These are phyloP conservation scores for Caenorhabditis sinica DNA, from an alignment of 2,888 invertebrate genomes.

Conservation along the genomic window DNA sequence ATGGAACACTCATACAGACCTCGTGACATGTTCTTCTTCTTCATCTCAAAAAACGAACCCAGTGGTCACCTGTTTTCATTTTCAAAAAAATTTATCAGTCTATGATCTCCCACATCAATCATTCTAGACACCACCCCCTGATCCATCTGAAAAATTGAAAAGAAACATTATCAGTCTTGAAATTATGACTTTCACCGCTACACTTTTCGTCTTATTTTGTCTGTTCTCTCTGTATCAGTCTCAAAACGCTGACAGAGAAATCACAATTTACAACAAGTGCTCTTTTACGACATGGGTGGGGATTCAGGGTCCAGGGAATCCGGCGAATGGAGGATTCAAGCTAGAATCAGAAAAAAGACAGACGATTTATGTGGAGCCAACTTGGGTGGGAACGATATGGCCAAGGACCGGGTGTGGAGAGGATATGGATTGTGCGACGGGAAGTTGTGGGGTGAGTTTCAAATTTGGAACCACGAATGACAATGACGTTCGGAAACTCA, in stretches of 20 bases:
- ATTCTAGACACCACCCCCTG: not conserved
- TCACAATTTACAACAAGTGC: slow-evolving; percentile 24
- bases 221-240: no score
- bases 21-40: not conserved
- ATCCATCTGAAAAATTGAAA: not conserved
- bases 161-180: not conserved
- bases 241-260: slow-evolving; percentile 18
- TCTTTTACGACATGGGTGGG: slow-evolving; percentile 16
- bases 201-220: no score
- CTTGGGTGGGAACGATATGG: slow-evolving; percentile 39
- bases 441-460: slow-evolving; percentile 38
- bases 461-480: not conserved
- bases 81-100: no score
- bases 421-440: slow-evolving; percentile 49
- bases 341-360: slow-evolving; percentile 2
- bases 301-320: slow-evolving; percentile 29
- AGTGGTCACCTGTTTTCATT: not conserved
- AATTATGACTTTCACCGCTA: no score
- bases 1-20: not conserved
- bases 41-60: not conserved
- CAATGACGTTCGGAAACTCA: not conserved
- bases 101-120: slow-evolving; percentile 18
- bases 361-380: slow-evolving; percentile 4
- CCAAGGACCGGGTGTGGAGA: slow-evolving; percentile 55
- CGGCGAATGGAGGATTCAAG: slow-evolving; percentile 19